Evolutionary conservation across 2,797 vertebrate species (phyloP), one percentile per base, ranked within the genome.

Genomic region (Cheirogaleus major): DNA sequence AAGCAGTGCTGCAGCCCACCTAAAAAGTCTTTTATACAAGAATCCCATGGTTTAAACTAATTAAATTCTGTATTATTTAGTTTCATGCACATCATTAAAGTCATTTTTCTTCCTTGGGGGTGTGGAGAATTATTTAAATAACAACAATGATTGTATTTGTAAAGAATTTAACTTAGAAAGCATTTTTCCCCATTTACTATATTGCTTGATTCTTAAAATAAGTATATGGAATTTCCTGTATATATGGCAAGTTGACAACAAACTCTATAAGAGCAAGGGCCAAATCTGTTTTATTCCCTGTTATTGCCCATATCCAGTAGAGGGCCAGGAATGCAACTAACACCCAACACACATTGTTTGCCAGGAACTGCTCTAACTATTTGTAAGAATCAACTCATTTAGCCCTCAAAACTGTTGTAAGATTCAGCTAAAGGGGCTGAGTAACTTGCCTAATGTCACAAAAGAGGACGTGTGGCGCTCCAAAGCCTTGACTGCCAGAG

Each of bases 21-120:
- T 95, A 97, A 95, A 92, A 92, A 91, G 75, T 81, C 96, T 96
- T 97, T 97, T 59, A 59, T 83, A 86, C 35, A 79, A 79, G 79
- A 95, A 93, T 79, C 57, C 88, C 92, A 96, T 92, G 80, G 78
- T 96, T 97, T 93, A 93, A 93, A 85, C 96, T 97, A 97, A 97
- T 97, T 97, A 98, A 95, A 95, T 93, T 95, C 69, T 95, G 83
- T 84, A 96, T 97, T 97, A 96, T 96, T 97, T 97, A 97, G 87
- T 92, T 96, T 97, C 91, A 96, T 95, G 85, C 20, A 95, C 81
- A 94, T 95, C 93, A 95, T 97, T 97, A 96, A 95, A 98, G 79
- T 93, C 57, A 72, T 96, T 95, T 97, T 97, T 96, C 80, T 91
- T 95, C 52, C 67, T 90, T 93, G 67, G 55, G 48, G 14, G 14